Evolutionary conservation across 2,888 invertebrate genomes (phyloP).

Genomic region (Zeuzera pyrina): DNA sequence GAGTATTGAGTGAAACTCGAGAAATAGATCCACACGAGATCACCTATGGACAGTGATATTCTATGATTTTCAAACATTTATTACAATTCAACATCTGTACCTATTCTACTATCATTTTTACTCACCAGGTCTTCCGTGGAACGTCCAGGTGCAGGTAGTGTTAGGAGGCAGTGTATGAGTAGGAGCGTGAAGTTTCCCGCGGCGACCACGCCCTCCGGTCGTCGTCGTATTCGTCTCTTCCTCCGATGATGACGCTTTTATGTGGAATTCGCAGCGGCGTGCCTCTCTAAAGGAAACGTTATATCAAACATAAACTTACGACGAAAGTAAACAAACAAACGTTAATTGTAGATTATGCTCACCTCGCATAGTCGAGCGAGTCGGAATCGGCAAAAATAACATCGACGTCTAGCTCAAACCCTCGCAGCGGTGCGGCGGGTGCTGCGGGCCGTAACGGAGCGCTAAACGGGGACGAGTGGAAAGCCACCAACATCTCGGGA

Average conservation of each 20-base stretch:
- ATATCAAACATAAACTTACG: background rate
- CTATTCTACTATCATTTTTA: background rate
- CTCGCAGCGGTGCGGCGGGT: constrained; percentile 80
- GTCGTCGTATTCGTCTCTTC: constrained; percentile 54
- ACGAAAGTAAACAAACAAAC: background rate
- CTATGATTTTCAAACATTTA: background rate
- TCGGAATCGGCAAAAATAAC: constrained; percentile 91
- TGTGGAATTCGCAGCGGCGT: constrained; percentile 80
- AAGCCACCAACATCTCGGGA: constrained; percentile 89
- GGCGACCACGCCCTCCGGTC: constrained; percentile 77
- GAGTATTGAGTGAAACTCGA: constrained; percentile 88
- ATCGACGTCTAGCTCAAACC: constrained; percentile 88
- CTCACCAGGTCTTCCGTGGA: constrained; percentile 79
- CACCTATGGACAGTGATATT: constrained; percentile 48
- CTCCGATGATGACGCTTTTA: constrained; percentile 81
- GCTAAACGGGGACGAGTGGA: constrained; percentile 88
- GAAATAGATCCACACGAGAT: constrained; percentile 90
- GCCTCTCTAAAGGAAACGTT: constrained; percentile 63
- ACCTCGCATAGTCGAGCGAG: constrained; percentile 85
- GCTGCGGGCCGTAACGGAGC: constrained; percentile 78
- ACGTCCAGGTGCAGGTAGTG: constrained; percentile 89
- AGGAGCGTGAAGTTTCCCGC: constrained; percentile 83
- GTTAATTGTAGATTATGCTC: constrained; percentile 5
- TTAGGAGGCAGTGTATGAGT: constrained; percentile 88
- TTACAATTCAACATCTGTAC: background rate